Base-by-base conservation (phyloP, 1,140 invertebrate species). In the Drosophila varians region DNA sequence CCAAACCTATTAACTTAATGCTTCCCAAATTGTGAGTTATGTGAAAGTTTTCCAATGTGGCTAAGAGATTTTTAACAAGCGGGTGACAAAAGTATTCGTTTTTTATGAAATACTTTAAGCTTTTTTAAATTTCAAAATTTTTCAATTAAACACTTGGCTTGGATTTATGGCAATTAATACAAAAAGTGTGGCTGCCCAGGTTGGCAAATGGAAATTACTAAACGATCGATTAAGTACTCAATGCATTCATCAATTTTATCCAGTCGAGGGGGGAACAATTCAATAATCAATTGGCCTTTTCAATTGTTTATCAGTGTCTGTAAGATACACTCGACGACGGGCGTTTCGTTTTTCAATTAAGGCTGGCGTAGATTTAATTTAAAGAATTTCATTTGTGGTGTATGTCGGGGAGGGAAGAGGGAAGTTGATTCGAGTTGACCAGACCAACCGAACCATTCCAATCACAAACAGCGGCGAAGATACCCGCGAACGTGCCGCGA, bases 281-380 rank as follows among this genome's bases (percentile, higher is more conserved):
- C 72, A 73, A 83, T 84, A 73, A 83, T 84, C 57, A 84, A 84
- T 84, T 86, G 68, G 52, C 42, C 42, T 62, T 42, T 26, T 16
- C 28, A 51, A 55, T 71, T 49, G 46, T 66, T 68, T 66, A 68
- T 68, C 70, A 74, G 34, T 47, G 54, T 52, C 57, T 73, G 52
- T 8, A 14, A 25, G 42, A 21, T 21, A 60, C 26, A 52, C 54
- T 42, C 31, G 25, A 34, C 34, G 26, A 62, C 34, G 26, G 54
- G 34, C 48, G 49, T 69, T 73, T 47, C 56, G 60, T 28, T 64
- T 64, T 73, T 74, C 70, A 74, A 74, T 74, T 74, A 74, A 73
- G 68, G 23, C 25, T 48, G 26, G 18, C 69, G 69, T 64, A 64
- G 38, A 86, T 68, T 79, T 76, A 86, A 80, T 84, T 86, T 86